phyloP scores from a whole-genome alignment of 2,888 invertebrate genomes.

The Drosophila nr. medialis region DNA sequence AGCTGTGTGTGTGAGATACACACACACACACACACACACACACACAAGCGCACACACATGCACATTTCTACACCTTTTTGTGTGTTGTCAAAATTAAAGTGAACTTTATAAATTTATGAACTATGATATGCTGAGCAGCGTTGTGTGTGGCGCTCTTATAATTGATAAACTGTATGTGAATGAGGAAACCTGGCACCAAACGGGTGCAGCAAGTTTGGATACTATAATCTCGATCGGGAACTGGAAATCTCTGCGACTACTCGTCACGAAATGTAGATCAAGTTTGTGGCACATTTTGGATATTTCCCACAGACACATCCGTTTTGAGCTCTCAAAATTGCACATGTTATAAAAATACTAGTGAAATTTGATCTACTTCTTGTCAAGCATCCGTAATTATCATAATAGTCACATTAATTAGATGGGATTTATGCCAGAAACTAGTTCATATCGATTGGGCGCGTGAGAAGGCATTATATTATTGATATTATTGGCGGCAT shows the following conservation, averaged over 20 bases:
- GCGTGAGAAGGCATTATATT: neutral
- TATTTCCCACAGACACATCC: conserved; percentile 11
- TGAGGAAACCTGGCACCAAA: neutral
- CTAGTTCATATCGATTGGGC: conserved; percentile 23
- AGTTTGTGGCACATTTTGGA: conserved; percentile 1
- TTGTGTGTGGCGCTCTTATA: conserved; percentile 4
- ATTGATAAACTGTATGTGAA: conserved; percentile 29
- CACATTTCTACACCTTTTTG: conserved; percentile 31
- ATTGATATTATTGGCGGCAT: neutral
- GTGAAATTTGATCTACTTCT: conserved; percentile 22
- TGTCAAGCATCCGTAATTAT: conserved; percentile 18
- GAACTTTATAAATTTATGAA: conserved; percentile 56
- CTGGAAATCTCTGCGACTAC: neutral
- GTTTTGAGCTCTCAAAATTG: neutral
- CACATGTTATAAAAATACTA: neutral
- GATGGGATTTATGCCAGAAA: conserved; percentile 15
- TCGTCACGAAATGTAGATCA: neutral
- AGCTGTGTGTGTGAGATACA: conserved; percentile 19
- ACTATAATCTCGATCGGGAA: neutral
- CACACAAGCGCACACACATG: neutral
- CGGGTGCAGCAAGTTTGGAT: neutral
- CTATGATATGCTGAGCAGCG: conserved; percentile 31
- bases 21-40: neutral
- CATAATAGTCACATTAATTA: conserved; percentile 20
- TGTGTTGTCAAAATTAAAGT: conserved; percentile 51